These are phyloP conservation scores for Coronaproctus castanopsis DNA, from an alignment of 2,888 invertebrate species.

Conservation along the genomic window DNA sequence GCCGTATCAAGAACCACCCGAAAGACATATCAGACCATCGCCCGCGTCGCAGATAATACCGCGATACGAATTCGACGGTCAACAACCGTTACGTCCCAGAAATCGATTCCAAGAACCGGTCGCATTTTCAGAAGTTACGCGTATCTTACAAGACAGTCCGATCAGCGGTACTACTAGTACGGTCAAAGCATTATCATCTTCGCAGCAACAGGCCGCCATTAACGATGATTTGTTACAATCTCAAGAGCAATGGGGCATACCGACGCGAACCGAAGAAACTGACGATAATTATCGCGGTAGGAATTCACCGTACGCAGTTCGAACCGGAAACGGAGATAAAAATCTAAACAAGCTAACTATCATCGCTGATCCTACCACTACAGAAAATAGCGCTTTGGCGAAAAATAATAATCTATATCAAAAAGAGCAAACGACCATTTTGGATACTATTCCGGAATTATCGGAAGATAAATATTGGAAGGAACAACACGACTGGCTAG, in stretches of 20 bases:
- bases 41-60: background rate
- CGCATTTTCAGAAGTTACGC: constrained; percentile 12
- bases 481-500: too few species aligned
- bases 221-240: background rate
- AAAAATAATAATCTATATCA: too few species aligned
- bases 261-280: background rate
- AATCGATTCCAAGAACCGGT: background rate
- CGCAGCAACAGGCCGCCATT: background rate
- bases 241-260: background rate
- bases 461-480: too few species aligned
- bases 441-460: too few species aligned
- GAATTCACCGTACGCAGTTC: background rate
- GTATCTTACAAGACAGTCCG: constrained; percentile 10
- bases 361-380: background rate
- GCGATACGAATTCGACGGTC: background rate
- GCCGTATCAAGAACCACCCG: too few species aligned
- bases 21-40: too few species aligned
- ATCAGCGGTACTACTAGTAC: background rate
- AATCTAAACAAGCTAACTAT: background rate
- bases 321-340: background rate
- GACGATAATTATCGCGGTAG: background rate
- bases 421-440: too few species aligned
- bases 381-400: too few species aligned
- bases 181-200: background rate
- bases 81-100: background rate